phyloP scores from a whole-genome alignment of 2,113 vertebrate species.

The Rhabdomys dilectus region DNA sequence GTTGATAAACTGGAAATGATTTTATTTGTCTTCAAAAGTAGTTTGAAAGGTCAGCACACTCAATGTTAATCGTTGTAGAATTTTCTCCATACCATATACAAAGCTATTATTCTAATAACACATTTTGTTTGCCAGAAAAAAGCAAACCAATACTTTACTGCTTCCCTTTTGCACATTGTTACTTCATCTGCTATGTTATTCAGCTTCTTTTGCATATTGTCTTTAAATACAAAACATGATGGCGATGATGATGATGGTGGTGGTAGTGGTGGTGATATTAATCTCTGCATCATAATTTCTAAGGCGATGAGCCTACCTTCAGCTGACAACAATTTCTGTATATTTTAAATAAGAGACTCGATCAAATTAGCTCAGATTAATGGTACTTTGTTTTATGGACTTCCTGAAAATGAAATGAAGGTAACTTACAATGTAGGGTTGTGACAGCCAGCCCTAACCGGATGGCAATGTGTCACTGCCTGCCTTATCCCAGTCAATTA shows the following conservation, averaged over 20 bases:
- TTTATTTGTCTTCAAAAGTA: neutral
- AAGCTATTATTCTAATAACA: neutral
- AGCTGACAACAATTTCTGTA: neutral
- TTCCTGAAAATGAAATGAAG: neutral
- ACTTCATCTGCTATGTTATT: neutral
- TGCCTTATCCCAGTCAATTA: neutral
- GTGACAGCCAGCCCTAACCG: neutral
- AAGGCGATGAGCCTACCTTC: neutral
- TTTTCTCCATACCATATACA: neutral
- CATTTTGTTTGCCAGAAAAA: conserved; percentile 36
- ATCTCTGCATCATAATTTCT: neutral
- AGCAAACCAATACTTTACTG: neutral
- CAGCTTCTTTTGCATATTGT: neutral
- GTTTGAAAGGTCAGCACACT: neutral
- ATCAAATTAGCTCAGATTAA: neutral
- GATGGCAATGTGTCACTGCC: neutral
- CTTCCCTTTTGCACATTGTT: neutral
- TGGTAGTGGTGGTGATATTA: neutral
- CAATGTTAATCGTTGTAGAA: neutral
- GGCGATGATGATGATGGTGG: neutral
- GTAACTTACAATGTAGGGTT: neutral
- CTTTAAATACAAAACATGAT: neutral
- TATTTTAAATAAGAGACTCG: neutral
- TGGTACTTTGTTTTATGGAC: neutral
- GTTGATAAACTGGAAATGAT: conserved; percentile 10